Evolutionary conservation across 2,888 invertebrate genomes (phyloP).

Genomic region (Synanthedon formicaeformis): DNA sequence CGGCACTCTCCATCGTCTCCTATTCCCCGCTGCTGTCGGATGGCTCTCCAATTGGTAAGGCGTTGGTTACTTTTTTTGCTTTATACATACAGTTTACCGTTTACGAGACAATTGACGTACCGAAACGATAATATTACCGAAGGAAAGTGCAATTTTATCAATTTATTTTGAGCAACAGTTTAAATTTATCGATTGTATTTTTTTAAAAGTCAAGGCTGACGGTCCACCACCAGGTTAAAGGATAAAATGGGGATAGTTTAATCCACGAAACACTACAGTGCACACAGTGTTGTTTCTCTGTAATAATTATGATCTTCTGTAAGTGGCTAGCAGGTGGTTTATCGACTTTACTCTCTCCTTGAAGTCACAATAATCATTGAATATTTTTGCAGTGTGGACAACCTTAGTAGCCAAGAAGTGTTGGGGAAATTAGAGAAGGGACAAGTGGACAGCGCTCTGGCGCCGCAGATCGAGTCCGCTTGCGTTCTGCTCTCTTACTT

Average conservation of each 20-base stretch:
- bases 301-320: too few relatives aligned
- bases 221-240: too few relatives aligned
- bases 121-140: background rate
- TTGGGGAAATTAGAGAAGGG: constrained; percentile 59
- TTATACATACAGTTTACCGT: background rate
- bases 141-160: too few relatives aligned
- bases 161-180: too few relatives aligned
- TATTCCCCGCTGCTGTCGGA: constrained; percentile 82
- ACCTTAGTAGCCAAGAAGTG: constrained; percentile 46
- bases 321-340: too few relatives aligned
- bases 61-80: background rate
- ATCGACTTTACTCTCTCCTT: too few relatives aligned
- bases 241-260: too few relatives aligned
- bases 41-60: constrained; percentile 83
- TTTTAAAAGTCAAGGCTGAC: too few relatives aligned
- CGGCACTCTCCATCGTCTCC: constrained; percentile 81
- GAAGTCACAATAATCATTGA: too few relatives aligned
- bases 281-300: too few relatives aligned
- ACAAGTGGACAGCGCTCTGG: constrained; percentile 52
- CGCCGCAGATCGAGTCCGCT: constrained; percentile 76
- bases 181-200: too few relatives aligned
- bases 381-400: constrained; percentile 38
- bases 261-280: too few relatives aligned
- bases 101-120: background rate
- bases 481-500: constrained; percentile 88